A percentile compares a stretch with the other conserved stretches of the same genome.
These are phyloP conservation scores for Gobionotothen gibberifrons DNA, from an alignment of 2,797 vertebrate species.

Conservation along the genomic window DNA sequence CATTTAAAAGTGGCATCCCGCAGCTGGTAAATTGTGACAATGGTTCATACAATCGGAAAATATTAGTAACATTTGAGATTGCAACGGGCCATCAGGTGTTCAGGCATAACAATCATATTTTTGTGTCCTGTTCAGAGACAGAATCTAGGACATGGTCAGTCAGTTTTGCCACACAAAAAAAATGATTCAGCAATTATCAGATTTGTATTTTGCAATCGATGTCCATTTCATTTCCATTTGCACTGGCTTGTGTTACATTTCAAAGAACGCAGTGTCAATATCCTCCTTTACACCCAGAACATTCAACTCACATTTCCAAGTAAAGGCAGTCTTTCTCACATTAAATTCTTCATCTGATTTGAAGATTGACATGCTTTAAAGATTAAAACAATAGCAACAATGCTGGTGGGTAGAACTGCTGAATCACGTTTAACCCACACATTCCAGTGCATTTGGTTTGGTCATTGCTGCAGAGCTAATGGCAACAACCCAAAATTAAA, in stretches of 20 bases:
- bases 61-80: too few species aligned
- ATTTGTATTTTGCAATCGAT: background rate
- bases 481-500: conserved; percentile 25
- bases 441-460: conserved; percentile 41
- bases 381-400: conserved; percentile 41
- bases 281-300: conserved; percentile 7
- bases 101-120: background rate
- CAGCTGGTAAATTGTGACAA: background rate
- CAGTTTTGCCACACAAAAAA: background rate
- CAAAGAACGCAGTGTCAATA: background rate
- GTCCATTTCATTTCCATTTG: background rate
- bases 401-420: conserved; percentile 46
- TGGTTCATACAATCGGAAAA: background rate
- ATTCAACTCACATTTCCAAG: conserved; percentile 13
- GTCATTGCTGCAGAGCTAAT: conserved; percentile 4
- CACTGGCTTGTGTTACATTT: background rate
- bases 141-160: background rate
- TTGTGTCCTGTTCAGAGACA: background rate
- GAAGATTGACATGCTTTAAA: conserved; percentile 26
- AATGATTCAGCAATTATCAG: background rate
- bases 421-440: conserved; percentile 40
- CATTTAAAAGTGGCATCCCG: conserved; percentile 6
- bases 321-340: conserved; percentile 22
- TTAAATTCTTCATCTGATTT: conserved; percentile 19
- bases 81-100: background rate